Evolutionary conservation across 2,113 vertebrate species (phyloP).

Genomic region (Pollachius pollachius): DNA sequence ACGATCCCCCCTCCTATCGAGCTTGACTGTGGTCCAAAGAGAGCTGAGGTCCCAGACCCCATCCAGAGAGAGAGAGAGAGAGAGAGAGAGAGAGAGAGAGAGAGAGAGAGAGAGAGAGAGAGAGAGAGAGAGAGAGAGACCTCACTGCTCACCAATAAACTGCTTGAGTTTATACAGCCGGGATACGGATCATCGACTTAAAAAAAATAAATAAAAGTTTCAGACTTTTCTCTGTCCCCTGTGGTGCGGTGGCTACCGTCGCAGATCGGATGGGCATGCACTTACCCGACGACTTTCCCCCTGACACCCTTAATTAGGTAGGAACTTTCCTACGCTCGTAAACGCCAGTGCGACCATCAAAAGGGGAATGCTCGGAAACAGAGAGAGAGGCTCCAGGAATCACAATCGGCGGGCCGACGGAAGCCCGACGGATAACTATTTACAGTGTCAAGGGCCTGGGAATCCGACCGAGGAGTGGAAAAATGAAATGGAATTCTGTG

Average conservation of each 20-base stretch:
- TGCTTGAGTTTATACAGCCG: constrained; percentile 44
- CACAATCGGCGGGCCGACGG: constrained; percentile 57
- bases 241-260: constrained; percentile 32
- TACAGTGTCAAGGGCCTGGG: constrained; percentile 54
- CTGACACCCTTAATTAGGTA: constrained; percentile 62
- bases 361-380: constrained; percentile 63
- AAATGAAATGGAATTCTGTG: constrained; percentile 41
- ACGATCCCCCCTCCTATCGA: constrained; percentile 24
- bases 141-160: constrained; percentile 25
- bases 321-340: constrained; percentile 66
- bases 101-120: background rate
- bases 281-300: constrained; percentile 52
- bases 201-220: constrained; percentile 33
- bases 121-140: background rate
- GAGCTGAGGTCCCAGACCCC: no score
- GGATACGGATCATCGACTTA: constrained; percentile 42
- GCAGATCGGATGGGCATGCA: constrained; percentile 35
- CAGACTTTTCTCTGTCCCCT: constrained; percentile 19
- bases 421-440: constrained; percentile 54
- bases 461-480: constrained; percentile 51
- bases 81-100: background rate
- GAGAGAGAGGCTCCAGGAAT: constrained; percentile 64
- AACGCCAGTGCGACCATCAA: constrained; percentile 59
- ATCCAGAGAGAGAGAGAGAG: constrained; percentile 8
- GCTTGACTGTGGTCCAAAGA: constrained; percentile 3